Conservation (phyloP, 2,797 vertebrate species). For the Pangasius krempfi region DNA sequence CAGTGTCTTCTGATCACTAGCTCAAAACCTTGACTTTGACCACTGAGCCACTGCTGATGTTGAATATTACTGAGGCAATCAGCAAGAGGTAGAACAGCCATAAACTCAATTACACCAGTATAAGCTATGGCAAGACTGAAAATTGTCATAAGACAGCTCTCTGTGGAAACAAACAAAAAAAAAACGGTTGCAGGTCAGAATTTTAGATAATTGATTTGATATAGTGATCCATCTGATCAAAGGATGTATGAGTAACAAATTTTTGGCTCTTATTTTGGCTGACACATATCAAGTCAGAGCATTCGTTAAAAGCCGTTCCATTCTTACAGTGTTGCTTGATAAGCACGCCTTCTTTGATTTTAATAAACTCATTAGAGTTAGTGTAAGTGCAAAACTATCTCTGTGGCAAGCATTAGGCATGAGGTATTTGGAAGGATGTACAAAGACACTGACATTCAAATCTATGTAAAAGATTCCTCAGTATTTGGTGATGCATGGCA, state of each 20-base stretch:
- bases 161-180: not conserved
- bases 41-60: not conserved
- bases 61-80: constrained; percentile 23
- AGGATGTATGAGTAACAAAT: constrained; percentile 10
- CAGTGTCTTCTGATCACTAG: not conserved
- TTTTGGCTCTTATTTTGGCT: constrained; percentile 32
- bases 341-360: not conserved
- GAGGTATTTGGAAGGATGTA: constrained; percentile 43
- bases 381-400: constrained; percentile 2
- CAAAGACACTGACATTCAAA: constrained; percentile 46
- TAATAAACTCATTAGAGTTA: not conserved
- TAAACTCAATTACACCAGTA: constrained; percentile 29
- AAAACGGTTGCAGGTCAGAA: constrained; percentile 10
- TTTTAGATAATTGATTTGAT: not conserved
- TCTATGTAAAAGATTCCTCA: constrained; percentile 26
- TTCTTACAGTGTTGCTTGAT: not conserved
- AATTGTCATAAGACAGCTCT: not conserved
- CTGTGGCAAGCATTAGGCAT: not conserved
- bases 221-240: constrained; percentile 27
- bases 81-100: constrained; percentile 50
- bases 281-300: constrained; percentile 19
- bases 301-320: not conserved
- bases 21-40: not conserved
- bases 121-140: constrained; percentile 24
- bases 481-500: constrained; percentile 16